Evolutionary conservation across 2,797 vertebrate genomes (phyloP).

Genomic region (Anguilla pacifica): DNA sequence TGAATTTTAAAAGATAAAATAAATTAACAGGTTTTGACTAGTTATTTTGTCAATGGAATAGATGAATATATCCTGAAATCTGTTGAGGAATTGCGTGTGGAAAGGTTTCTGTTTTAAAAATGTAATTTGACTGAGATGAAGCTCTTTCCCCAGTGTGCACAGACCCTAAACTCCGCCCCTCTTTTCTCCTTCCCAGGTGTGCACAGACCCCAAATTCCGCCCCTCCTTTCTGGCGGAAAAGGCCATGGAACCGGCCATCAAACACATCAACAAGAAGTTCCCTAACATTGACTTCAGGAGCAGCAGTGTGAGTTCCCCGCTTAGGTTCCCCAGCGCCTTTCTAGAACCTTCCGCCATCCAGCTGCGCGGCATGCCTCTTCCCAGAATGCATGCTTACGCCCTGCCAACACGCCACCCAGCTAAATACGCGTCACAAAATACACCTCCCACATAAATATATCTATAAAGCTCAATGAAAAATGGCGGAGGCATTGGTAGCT

Average conservation of each 20-base stretch:
- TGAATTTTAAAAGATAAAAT: background rate
- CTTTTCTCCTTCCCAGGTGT: conserved; percentile 60
- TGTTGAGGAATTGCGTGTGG: background rate
- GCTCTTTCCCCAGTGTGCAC: too few species aligned
- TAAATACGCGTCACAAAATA: background rate
- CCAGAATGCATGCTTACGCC: background rate
- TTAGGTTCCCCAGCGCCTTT: background rate
- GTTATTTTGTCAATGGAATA: background rate
- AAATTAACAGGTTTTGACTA: background rate
- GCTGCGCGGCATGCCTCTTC: too few species aligned
- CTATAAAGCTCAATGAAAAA: background rate
- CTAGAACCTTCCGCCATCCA: too few species aligned
- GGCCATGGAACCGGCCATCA: conserved; percentile 83
- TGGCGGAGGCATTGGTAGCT: too few species aligned
- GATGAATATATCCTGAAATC: background rate
- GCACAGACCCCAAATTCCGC: conserved; percentile 77
- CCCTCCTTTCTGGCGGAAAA: conserved; percentile 80
- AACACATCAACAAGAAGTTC: conserved; percentile 92
- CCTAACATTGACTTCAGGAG: conserved; percentile 86
- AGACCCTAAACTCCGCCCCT: too few species aligned
- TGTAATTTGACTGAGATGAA: background rate
- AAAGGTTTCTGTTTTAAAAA: conserved; percentile 8
- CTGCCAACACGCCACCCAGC: background rate
- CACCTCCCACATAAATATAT: too few species aligned
- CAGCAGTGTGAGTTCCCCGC: conserved; percentile 62